Percentiles rank a stretch among this genome's conserved stretches.
phyloP scores from a whole-genome alignment of 2,113 vertebrate genomes.

The Protobothrops mucrosquamatus region DNA sequence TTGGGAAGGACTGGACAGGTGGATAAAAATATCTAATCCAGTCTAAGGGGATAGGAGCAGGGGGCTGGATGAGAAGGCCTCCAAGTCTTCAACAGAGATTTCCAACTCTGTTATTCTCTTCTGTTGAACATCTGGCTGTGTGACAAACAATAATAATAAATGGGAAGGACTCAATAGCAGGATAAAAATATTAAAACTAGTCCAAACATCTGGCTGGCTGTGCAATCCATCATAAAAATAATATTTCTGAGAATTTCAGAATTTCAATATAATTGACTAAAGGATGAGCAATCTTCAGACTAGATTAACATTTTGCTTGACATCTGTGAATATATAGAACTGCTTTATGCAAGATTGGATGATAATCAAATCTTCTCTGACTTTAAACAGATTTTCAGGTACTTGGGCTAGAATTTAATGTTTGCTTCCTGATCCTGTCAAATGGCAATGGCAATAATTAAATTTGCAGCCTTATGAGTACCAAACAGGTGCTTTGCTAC shows the following conservation, averaged over 20 bases:
- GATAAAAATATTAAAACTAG: neutral
- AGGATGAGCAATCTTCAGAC: neutral
- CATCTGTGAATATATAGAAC: neutral
- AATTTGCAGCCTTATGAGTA: neutral
- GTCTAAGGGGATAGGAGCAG: neutral
- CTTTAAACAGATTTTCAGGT: neutral
- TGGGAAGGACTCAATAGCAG: neutral
- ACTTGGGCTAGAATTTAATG: neutral
- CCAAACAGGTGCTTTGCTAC: neutral
- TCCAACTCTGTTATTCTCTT: too few species aligned
- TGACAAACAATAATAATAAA: neutral
- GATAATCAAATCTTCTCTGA: neutral
- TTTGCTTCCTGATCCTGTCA: neutral
- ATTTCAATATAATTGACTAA: neutral
- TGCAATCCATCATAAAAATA: slow-evolving; percentile 52
- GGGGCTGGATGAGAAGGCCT: too few species aligned
- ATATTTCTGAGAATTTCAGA: slow-evolving; percentile 45
- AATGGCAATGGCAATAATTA: neutral
- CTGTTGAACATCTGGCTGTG: neutral
- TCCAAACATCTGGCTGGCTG: neutral
- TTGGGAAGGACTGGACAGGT: neutral
- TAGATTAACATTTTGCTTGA: neutral
- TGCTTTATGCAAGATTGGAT: neutral
- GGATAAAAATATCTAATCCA: neutral
- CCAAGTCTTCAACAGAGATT: too few species aligned